Evolutionary conservation across 1,140 invertebrate species (phyloP).

Genomic region (Brachystomella parvula): DNA sequence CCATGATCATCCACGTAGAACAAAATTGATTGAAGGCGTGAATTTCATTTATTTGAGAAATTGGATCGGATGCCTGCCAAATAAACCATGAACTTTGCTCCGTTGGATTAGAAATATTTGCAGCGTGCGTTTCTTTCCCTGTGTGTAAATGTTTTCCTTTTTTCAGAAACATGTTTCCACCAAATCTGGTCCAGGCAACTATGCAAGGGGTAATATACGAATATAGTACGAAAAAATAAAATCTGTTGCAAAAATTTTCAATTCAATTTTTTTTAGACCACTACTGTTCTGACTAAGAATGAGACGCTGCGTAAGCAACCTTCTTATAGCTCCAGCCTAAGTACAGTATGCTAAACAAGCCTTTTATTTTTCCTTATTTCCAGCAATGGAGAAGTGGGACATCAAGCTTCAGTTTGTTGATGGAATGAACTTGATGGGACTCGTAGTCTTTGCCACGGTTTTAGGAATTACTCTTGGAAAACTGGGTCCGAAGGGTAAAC

Average conservation of each 20-base stretch:
- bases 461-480: constrained; percentile 18
- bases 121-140: too few relatives aligned
- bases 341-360: too few relatives aligned
- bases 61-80: too few relatives aligned
- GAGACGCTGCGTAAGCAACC: too few relatives aligned
- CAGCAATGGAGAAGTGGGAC: constrained; percentile 1
- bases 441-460: constrained; percentile 17
- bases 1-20: too few relatives aligned
- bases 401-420: not conserved
- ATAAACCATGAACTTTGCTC: too few relatives aligned
- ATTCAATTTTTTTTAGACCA: not conserved
- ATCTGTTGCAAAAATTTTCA: not conserved
- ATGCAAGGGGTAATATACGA: constrained; percentile 44
- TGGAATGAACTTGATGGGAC: constrained; percentile 27
- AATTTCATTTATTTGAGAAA: too few relatives aligned
- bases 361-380: not conserved
- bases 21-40: too few relatives aligned
- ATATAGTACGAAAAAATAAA: too few relatives aligned
- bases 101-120: too few relatives aligned
- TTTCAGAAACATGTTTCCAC: constrained; percentile 79
- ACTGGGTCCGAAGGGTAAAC: constrained; percentile 21
- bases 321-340: too few relatives aligned
- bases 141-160: too few relatives aligned
- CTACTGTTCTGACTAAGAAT: not conserved
- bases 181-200: constrained; percentile 79